phyloP scores from a whole-genome alignment of 2,888 invertebrate species.

The Drosophila greeni region DNA sequence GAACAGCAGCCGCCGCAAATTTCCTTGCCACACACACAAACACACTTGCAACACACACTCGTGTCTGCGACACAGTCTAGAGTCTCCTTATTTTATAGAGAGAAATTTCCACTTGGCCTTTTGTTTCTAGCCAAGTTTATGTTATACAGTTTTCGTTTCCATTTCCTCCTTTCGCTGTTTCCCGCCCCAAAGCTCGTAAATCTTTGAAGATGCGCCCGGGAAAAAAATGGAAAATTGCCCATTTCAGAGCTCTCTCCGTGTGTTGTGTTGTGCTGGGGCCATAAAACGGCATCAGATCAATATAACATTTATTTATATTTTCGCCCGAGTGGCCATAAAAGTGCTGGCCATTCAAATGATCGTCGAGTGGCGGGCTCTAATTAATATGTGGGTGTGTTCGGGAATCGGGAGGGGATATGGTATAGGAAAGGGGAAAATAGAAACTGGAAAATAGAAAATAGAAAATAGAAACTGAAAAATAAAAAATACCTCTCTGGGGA shows the following conservation, averaged over 20 bases:
- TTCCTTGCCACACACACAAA: slow-evolving; percentile 31
- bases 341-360: slow-evolving; percentile 47
- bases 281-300: slow-evolving; percentile 51
- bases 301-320: slow-evolving; percentile 68
- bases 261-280: slow-evolving; percentile 16
- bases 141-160: slow-evolving; percentile 46
- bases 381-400: slow-evolving; percentile 46
- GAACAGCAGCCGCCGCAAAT: slow-evolving; percentile 46
- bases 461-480: slow-evolving; percentile 13
- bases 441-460: slow-evolving; percentile 11
- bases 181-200: slow-evolving; percentile 56
- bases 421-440: background rate
- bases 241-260: slow-evolving; percentile 31
- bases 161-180: slow-evolving; percentile 38
- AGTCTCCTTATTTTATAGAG: slow-evolving; percentile 13
- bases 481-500: slow-evolving; percentile 28
- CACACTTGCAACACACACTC: slow-evolving; percentile 6
- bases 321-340: slow-evolving; percentile 54
- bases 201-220: slow-evolving; percentile 51
- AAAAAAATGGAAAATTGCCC: slow-evolving; percentile 58
- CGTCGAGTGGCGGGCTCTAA: slow-evolving; percentile 42
- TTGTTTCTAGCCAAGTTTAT: slow-evolving; percentile 56
- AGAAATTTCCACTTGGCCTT: slow-evolving; percentile 40
- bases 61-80: slow-evolving; percentile 14
- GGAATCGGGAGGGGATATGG: slow-evolving; percentile 2